Conservation (phyloP, 2,113 vertebrate species). For the Alces alces region DNA sequence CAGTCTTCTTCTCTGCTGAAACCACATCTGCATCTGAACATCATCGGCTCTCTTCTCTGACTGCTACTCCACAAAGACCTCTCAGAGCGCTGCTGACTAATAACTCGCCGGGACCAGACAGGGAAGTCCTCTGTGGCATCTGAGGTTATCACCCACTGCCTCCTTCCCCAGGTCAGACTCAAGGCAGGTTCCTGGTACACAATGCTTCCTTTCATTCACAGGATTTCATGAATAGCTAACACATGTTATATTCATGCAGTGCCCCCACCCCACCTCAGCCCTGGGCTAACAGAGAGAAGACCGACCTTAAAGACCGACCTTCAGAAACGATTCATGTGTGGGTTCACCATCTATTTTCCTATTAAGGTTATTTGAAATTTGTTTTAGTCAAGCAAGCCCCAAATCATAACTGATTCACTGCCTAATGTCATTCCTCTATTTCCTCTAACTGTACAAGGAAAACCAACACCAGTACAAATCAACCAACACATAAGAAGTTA, state of each 20-base stretch:
- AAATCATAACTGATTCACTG: neutral
- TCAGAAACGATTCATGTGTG: neutral
- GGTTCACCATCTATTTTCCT: neutral
- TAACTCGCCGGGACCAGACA: neutral
- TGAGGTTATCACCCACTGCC: neutral
- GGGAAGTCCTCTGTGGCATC: neutral
- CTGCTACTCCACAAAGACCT: constrained; percentile 18
- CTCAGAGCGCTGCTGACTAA: neutral
- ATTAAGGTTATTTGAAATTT: neutral
- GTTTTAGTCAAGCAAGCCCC: neutral
- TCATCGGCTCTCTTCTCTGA: neutral
- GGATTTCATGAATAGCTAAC: neutral
- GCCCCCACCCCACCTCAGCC: neutral
- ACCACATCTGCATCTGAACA: neutral
- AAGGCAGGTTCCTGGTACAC: neutral
- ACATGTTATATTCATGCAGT: neutral
- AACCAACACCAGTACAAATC: neutral
- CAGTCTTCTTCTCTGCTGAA: constrained; percentile 30
- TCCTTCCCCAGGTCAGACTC: neutral
- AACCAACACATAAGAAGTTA: neutral
- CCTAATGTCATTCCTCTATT: neutral
- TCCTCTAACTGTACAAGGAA: neutral
- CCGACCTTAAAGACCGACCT: neutral
- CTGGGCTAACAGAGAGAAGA: neutral
- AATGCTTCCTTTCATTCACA: neutral